phyloP scores from a whole-genome alignment of 1,140 invertebrate species.

The Piezodorus guildinii region DNA sequence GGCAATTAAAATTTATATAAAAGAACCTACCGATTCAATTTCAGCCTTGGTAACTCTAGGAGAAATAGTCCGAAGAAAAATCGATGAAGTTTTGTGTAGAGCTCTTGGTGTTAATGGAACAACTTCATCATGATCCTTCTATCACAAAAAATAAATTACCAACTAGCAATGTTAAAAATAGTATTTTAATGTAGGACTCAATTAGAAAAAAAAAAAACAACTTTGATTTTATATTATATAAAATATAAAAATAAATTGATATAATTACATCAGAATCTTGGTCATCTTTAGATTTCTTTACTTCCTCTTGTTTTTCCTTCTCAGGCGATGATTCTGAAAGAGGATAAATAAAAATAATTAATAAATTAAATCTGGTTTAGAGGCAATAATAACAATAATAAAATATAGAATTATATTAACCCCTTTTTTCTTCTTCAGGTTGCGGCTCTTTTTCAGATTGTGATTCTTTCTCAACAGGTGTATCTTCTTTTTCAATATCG shows the following conservation, averaged over 20 bases:
- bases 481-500: conserved; percentile 11
- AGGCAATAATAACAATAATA: too few relatives aligned
- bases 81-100: conserved; percentile 89
- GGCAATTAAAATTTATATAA: conserved; percentile 26
- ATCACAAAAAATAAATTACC: background rate
- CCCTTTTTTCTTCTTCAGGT: background rate
- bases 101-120: conserved; percentile 51
- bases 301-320: conserved; percentile 3
- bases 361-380: too few relatives aligned
- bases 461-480: conserved; percentile 3
- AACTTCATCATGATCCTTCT: conserved; percentile 30
- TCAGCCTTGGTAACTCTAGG: conserved; percentile 93
- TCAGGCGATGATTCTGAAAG: conserved; percentile 29
- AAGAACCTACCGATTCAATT: conserved; percentile 56
- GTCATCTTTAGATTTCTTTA: conserved; percentile 15
- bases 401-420: too few relatives aligned
- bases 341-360: too few relatives aligned
- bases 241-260: too few relatives aligned
- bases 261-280: conserved; percentile 19
- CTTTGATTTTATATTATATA: too few relatives aligned
- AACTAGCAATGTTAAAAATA: too few relatives aligned
- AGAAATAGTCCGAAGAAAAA: conserved; percentile 90
- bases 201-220: too few relatives aligned
- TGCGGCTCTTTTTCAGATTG: conserved; percentile 17
- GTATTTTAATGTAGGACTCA: too few relatives aligned